These are phyloP conservation scores for Ormia ochracea DNA, from an alignment of 2,888 invertebrate species.

Conservation along the genomic window DNA sequence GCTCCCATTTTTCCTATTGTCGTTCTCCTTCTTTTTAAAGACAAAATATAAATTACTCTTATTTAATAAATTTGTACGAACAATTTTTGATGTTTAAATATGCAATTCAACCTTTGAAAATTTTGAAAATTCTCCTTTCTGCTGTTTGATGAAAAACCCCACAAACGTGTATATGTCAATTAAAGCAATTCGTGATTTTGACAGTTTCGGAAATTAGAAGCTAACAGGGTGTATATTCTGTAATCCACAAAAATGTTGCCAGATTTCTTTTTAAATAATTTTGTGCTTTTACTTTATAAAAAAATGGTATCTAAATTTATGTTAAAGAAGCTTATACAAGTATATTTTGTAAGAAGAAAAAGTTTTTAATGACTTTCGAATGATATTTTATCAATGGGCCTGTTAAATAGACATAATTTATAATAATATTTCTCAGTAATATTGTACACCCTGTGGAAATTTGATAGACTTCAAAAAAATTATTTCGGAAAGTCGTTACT, in stretches of 20 bases:
- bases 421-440: too few species aligned
- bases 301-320: too few species aligned
- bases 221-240: constrained; percentile 25
- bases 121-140: constrained; percentile 18
- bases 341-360: too few species aligned
- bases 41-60: not conserved
- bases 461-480: too few species aligned
- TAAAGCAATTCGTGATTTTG: not conserved
- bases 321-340: too few species aligned
- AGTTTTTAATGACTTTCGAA: too few species aligned
- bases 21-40: not conserved
- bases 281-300: not conserved
- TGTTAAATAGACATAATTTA: too few species aligned
- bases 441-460: too few species aligned
- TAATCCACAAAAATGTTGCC: not conserved
- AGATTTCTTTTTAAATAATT: not conserved
- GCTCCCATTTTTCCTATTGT: constrained; percentile 71
- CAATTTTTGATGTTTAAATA: not conserved
- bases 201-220: not conserved
- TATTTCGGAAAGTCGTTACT: too few species aligned
- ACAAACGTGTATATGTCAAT: constrained; percentile 34
- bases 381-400: too few species aligned
- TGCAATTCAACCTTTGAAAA: constrained; percentile 39
- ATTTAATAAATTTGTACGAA: not conserved
- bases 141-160: constrained; percentile 7